These are phyloP conservation scores for Ceratitis capitata DNA, from an alignment of 1,140 invertebrate genomes.

Conservation along the genomic window DNA sequence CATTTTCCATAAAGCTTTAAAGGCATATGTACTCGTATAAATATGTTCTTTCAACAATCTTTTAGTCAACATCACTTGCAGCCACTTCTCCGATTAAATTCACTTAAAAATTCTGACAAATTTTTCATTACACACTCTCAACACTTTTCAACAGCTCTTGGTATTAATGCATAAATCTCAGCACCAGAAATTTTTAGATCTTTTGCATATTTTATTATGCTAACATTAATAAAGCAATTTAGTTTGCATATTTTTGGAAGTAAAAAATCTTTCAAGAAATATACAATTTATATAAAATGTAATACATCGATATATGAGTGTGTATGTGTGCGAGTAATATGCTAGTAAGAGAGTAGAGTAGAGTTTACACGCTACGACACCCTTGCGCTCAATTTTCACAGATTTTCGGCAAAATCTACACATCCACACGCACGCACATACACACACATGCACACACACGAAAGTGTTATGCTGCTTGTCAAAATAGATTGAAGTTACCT, in stretches of 20 bases:
- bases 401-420: neutral
- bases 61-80: too few relatives aligned
- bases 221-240: slow-evolving; percentile 26
- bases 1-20: too few relatives aligned
- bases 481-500: slow-evolving; percentile 1
- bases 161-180: neutral
- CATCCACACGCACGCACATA: neutral
- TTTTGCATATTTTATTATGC: slow-evolving; percentile 36
- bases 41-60: too few relatives aligned
- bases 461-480: neutral
- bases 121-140: neutral
- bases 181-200: neutral
- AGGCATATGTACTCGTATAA: too few relatives aligned
- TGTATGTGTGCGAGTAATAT: neutral
- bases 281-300: neutral
- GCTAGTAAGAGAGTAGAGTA: neutral
- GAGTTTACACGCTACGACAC: slow-evolving; percentile 2
- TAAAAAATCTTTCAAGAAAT: neutral
- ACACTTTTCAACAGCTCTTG: too few relatives aligned
- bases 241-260: slow-evolving; percentile 26
- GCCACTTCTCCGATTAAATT: too few relatives aligned
- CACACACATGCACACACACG: neutral
- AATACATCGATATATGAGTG: neutral
- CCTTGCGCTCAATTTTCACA: neutral
- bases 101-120: neutral